phyloP scores from a whole-genome alignment of 2,113 vertebrate genomes.

The Condylura cristata region DNA sequence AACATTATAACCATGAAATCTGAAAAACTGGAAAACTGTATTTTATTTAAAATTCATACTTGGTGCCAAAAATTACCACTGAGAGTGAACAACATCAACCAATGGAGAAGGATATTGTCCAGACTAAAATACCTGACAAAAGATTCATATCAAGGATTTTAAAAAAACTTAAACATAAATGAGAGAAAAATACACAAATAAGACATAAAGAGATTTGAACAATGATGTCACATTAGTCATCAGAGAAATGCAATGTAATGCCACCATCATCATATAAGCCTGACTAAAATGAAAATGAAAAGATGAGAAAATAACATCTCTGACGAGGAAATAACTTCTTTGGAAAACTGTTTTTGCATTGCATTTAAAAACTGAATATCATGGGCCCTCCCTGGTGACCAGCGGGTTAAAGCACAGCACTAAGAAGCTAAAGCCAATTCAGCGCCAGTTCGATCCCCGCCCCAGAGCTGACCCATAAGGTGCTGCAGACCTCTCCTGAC shows the following conservation, averaged over 20 bases:
- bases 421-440: too few relatives aligned
- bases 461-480: too few relatives aligned
- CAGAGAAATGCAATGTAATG: background rate
- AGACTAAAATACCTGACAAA: background rate
- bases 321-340: background rate
- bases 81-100: background rate
- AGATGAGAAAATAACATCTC: background rate
- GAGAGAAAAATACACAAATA: background rate
- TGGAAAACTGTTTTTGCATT: background rate
- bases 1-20: too few relatives aligned
- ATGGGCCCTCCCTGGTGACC: too few relatives aligned
- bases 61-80: slow-evolving; percentile 7
- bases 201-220: background rate
- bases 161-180: background rate
- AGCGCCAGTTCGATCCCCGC: too few relatives aligned
- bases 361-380: background rate
- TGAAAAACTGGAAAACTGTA: background rate
- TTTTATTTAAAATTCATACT: slow-evolving; percentile 3
- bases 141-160: background rate
- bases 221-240: background rate
- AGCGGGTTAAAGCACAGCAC: too few relatives aligned
- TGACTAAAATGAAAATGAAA: background rate
- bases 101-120: background rate
- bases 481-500: too few relatives aligned
- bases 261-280: background rate